phyloP scores from a whole-genome alignment of 1,140 invertebrate species.

The Drosophila dunni region DNA sequence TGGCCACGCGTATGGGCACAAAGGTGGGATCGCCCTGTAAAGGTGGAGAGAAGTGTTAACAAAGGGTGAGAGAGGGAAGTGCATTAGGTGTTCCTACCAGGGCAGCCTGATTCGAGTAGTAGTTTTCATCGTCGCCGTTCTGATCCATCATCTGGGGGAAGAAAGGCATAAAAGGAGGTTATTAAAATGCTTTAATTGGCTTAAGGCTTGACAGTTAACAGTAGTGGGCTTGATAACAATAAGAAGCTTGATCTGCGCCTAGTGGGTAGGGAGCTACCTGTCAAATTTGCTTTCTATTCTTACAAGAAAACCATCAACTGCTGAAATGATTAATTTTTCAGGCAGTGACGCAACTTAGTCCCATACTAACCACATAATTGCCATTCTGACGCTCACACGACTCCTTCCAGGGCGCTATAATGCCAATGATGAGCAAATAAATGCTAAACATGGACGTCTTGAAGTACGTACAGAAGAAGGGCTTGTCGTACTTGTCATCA shows the following conservation, averaged over 20 bases:
- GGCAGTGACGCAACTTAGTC: too few relatives aligned
- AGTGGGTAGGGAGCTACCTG: too few relatives aligned
- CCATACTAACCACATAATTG: constrained; percentile 87
- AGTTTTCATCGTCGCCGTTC: constrained; percentile 88
- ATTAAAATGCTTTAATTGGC: too few relatives aligned
- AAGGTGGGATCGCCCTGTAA: constrained; percentile 91
- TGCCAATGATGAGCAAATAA: constrained; percentile 92
- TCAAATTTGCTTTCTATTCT: too few relatives aligned
- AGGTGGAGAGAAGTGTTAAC: background rate
- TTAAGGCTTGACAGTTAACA: too few relatives aligned
- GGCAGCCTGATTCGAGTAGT: constrained; percentile 84
- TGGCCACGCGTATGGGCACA: constrained; percentile 91
- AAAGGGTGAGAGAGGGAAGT: background rate
- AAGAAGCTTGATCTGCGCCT: too few relatives aligned
- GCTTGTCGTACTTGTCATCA: constrained; percentile 92
- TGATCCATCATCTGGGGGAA: constrained; percentile 87
- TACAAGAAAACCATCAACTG: too few relatives aligned
- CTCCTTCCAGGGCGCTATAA: constrained; percentile 93
- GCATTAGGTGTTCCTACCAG: constrained; percentile 28
- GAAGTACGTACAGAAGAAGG: constrained; percentile 95
- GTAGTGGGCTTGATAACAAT: too few relatives aligned
- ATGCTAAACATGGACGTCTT: constrained; percentile 95
- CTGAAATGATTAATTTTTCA: too few relatives aligned
- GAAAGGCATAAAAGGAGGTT: too few relatives aligned
- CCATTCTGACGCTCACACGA: constrained; percentile 88